Conservation (phyloP, 2,113 vertebrate species). For the Burhinus oedicnemus region DNA sequence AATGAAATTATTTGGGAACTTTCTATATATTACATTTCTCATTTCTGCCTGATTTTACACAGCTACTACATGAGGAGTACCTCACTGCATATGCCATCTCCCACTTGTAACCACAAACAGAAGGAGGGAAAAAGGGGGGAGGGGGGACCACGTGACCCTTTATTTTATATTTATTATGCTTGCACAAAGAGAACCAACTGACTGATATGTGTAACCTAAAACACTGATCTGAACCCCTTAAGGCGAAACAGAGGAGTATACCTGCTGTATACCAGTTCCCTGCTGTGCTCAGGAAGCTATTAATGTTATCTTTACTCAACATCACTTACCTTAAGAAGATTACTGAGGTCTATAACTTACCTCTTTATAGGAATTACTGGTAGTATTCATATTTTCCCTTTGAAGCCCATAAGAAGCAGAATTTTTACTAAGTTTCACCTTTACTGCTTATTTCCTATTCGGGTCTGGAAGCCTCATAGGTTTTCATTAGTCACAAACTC, state of each 20-base stretch:
- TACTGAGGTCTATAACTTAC: background rate
- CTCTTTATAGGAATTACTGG: background rate
- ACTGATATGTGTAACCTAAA: background rate
- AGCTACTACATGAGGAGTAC: background rate
- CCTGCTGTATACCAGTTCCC: background rate
- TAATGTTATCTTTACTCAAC: background rate
- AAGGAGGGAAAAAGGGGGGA: accelerated
- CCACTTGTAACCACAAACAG: background rate
- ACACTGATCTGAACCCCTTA: background rate
- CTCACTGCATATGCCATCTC: background rate
- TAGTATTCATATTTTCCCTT: background rate
- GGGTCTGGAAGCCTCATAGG: background rate
- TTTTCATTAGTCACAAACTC: background rate
- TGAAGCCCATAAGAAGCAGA: background rate
- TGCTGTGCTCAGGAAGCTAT: background rate
- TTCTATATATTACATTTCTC: background rate
- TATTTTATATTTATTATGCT: background rate
- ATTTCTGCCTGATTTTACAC: background rate
- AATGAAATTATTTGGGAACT: background rate
- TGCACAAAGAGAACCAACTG: background rate
- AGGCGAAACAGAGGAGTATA: background rate
- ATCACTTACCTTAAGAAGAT: background rate
- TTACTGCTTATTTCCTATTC: background rate
- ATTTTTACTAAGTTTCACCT: background rate
- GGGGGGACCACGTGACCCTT: accelerated